phyloP scores from a whole-genome alignment of 2,888 invertebrate genomes.

The Apamea crenata region DNA sequence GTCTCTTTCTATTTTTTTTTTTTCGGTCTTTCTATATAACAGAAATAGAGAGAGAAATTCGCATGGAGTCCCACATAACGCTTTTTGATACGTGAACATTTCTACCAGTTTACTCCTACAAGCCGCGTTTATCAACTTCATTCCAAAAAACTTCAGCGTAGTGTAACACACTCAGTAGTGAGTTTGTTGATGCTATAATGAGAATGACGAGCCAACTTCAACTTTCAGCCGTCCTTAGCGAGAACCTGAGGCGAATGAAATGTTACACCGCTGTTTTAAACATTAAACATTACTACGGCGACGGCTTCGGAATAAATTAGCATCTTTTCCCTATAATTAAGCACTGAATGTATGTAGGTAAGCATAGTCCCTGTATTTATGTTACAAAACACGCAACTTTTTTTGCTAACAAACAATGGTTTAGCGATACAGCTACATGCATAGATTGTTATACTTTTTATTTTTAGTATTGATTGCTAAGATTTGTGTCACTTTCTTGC shows the following conservation, averaged over 20 bases:
- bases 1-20: too few relatives aligned
- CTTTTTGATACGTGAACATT: neutral
- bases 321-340: conserved; percentile 48
- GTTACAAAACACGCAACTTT: conserved; percentile 12
- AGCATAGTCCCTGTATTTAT: neutral
- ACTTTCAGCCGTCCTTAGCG: neutral
- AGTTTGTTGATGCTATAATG: conserved; percentile 1
- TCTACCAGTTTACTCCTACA: neutral
- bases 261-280: conserved; percentile 23
- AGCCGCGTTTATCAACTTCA: neutral
- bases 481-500: neutral
- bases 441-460: neutral
- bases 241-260: conserved; percentile 8
- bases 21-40: too few relatives aligned
- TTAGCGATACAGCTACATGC: conserved; percentile 1
- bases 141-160: neutral
- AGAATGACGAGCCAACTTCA: neutral
- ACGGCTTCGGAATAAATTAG: conserved; percentile 49
- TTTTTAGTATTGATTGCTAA: neutral
- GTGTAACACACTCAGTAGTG: neutral
- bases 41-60: neutral
- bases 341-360: conserved; percentile 1
- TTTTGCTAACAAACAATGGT: conserved; percentile 17
- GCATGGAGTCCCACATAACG: neutral
- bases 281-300: conserved; percentile 24